A percentile compares a stretch with the other conserved stretches of the same genome.
These are phyloP conservation scores for Tubulanus polymorphus DNA, from an alignment of 2,888 invertebrate species.

Conservation along the genomic window DNA sequence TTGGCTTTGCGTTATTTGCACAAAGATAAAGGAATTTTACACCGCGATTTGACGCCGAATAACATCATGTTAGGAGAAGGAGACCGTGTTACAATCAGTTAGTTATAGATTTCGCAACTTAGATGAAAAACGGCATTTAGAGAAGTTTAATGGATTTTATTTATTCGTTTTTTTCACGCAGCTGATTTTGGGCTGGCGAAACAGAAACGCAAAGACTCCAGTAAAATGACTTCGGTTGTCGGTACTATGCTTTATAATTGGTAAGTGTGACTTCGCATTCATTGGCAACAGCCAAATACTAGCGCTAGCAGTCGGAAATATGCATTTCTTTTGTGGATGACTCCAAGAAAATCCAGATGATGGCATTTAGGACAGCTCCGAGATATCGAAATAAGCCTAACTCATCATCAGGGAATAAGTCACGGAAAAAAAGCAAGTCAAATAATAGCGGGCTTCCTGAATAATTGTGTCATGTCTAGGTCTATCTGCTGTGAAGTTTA, in stretches of 20 bases:
- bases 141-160: not conserved
- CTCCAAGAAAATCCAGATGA: no score
- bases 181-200: constrained; percentile 57
- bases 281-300: not conserved
- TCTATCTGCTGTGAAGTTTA: no score
- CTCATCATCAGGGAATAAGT: no score
- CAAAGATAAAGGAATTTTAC: constrained; percentile 55
- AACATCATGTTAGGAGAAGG: constrained; percentile 54
- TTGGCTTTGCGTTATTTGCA: constrained; percentile 55
- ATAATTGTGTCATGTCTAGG: no score
- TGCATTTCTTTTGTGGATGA: no score
- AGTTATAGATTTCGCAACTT: constrained; percentile 18
- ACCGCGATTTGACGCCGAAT: constrained; percentile 52
- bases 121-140: not conserved
- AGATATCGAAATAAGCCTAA: no score
- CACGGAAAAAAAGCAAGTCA: no score
- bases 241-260: constrained; percentile 56
- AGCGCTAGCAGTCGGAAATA: no score
- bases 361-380: no score
- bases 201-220: constrained; percentile 52
- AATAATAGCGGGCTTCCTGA: no score
- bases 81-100: constrained; percentile 53
- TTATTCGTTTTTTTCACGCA: constrained; percentile 30
- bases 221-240: constrained; percentile 54
- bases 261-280: constrained; percentile 28